Evolutionary conservation across 53 echinoderm and acorn worm species (phyloP), one percentile per base, ranked within the genome.

Genomic region (Temnopleurus reevesii): DNA sequence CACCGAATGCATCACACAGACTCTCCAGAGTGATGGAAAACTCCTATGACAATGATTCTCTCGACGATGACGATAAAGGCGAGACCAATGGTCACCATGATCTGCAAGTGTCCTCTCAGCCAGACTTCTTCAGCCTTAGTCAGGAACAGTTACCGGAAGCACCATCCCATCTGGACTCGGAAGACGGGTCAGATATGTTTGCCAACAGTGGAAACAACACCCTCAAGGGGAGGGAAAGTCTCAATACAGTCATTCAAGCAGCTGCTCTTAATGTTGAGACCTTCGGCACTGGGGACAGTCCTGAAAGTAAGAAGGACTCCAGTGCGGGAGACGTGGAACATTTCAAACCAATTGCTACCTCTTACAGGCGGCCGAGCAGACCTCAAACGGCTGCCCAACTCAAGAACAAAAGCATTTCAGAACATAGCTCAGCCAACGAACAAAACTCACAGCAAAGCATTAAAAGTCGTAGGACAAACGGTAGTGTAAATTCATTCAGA

Each of bases 301-400:
- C 84, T 2, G 91, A 83, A 12, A 46, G 91, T 43, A 93, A 82
- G 53, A 91, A 82, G 27, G 95, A 93, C 63, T 85, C 89, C 15
- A 87, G 91, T 25, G 93, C 91, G 44, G 93, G 93, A 59, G 93
- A 90, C 55, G 30, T 92, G 19, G 94, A 93, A 12, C 92, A 95
- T 46, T 95, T 95, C 85, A 93, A 89, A 44, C 95, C 95, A 19
- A 93, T 93, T n/a, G 89, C 95, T 47, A 87, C 88, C 71, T 87
- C 88, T n/a, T 12, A 66, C 4, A 29, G 88, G n/a, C n/a, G 88
- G 23, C 66, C 88, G n/a, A 87, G 71, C 46, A 53, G 54, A 31
- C 88, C 54, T 21, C 89, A 81, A 89, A 92, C 81, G 31, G 88
- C 53, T 35, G 51, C 77, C 23, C 80, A 88, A 49, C 38, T 63